These are phyloP conservation scores for Willowsia nigromaculata DNA, from an alignment of 2,888 invertebrate genomes.

Conservation along the genomic window DNA sequence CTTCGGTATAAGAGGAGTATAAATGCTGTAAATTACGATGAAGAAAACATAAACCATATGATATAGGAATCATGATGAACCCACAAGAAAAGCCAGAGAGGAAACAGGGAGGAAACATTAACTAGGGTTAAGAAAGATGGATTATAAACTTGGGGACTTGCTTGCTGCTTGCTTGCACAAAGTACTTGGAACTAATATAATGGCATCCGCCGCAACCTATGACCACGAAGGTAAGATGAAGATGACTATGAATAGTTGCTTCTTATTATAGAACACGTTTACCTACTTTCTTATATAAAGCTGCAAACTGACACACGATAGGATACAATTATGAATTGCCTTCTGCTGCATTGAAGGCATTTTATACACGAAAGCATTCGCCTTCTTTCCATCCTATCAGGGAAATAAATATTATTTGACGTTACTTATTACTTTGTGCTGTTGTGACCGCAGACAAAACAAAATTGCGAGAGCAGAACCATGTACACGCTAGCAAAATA, in stretches of 20 bases:
- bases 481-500: not conserved
- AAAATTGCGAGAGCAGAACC: not conserved
- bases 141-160: constrained; percentile 22
- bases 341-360: not conserved
- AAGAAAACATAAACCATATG: not conserved
- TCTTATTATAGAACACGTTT: not conserved
- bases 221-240: not conserved
- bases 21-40: not conserved
- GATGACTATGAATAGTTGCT: not conserved
- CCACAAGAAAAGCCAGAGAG: not conserved
- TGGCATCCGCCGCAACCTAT: not conserved
- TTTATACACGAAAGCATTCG: not conserved
- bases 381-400: not conserved
- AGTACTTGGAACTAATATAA: not conserved
- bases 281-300: not conserved
- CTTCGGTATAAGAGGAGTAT: not conserved
- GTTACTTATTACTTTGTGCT: not conserved
- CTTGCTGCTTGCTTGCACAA: not conserved
- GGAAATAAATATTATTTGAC: constrained; percentile 25
- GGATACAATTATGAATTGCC: constrained; percentile 33
- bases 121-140: constrained; percentile 14
- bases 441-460: not conserved
- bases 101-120: constrained; percentile 32
- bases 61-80: not conserved
- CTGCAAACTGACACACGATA: not conserved